These are phyloP conservation scores for Drosophila hydei DNA, from an alignment of 1,140 invertebrate species.

Conservation along the genomic window DNA sequence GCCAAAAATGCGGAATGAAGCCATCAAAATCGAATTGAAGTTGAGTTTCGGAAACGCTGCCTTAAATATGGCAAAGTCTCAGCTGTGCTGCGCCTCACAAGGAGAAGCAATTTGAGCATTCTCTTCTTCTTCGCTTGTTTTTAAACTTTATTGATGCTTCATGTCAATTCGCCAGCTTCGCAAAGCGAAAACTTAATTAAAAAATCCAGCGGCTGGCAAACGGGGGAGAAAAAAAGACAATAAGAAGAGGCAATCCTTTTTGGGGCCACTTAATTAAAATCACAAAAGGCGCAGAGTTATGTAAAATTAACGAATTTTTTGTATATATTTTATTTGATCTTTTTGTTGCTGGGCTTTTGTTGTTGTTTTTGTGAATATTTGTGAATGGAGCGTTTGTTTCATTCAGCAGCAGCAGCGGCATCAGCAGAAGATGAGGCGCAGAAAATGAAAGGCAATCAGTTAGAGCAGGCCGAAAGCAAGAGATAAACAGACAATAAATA, in stretches of 20 bases:
- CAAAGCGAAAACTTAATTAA: slow-evolving; percentile 79
- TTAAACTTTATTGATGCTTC: slow-evolving; percentile 77
- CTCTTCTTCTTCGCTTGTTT: slow-evolving; percentile 22
- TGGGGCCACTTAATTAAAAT: slow-evolving; percentile 72
- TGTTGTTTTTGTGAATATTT: slow-evolving; percentile 37
- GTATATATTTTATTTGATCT: background rate
- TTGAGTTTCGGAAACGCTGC: slow-evolving; percentile 20
- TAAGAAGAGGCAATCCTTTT: slow-evolving; percentile 61
- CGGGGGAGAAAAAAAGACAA: slow-evolving; percentile 4
- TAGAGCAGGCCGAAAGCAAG: slow-evolving; percentile 23
- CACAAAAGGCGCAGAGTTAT: slow-evolving; percentile 55
- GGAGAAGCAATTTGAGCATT: slow-evolving; percentile 36
- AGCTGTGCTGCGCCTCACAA: slow-evolving; percentile 20
- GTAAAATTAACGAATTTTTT: slow-evolving; percentile 66
- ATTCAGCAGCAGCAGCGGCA: slow-evolving; percentile 61
- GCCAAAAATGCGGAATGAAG: slow-evolving; percentile 54
- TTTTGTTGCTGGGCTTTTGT: background rate
- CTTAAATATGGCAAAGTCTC: background rate
- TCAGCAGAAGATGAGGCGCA: slow-evolving; percentile 33
- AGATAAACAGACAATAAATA: slow-evolving; percentile 79
- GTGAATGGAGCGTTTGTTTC: slow-evolving; percentile 75
- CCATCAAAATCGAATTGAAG: slow-evolving; percentile 63
- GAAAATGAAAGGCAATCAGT: slow-evolving; percentile 49
- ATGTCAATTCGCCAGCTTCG: slow-evolving; percentile 51
- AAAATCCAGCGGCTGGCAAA: slow-evolving; percentile 34